Base-by-base conservation (phyloP, 2,888 invertebrate genomes). In the Megastigmus dorsalis region DNA sequence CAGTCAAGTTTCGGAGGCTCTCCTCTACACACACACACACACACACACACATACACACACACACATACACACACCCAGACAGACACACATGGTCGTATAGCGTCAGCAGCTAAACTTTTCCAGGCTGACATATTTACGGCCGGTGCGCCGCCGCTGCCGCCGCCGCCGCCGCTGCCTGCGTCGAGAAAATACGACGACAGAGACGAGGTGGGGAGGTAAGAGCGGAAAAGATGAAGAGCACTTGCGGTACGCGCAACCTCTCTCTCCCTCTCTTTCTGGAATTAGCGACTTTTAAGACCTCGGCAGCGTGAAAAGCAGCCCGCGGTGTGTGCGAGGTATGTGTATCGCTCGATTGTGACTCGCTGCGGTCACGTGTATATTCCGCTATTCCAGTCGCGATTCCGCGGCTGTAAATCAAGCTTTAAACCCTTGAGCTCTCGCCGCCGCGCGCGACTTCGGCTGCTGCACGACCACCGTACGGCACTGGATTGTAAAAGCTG, bases 91-190 rank as follows among this genome's bases (percentile, higher is more conserved):
- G n/a, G n/a, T 10, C 20, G 30, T 15, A 9, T 23, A 13, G 23
- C 5, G 38, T 2, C 30, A 3, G n/a, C 10, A 26, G 41, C 33
- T 18, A 10, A 43, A 62, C 60, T 68, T 73, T 62, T 68, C 38
- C 45, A n/a, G n/a, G 15, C 43, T 65, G 69, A 69, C 63, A 63
- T 74, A 69, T 74, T 69, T 74, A 74, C 52, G 63, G 57, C 13
- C 52, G 26, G 36, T 13, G 30, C 28, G 10, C 6, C 26, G 7
- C 43, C 4, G 18, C 10, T 4, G 10, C 6, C 41, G 18, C 3
- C 36, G n/a, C n/a, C n/a, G n/a, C n/a, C n/a, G n/a, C n/a, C 26
- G 7, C 43, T 10, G 18, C 10, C 10, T 20, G n/a, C 41, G 18
- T 7, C 36, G n/a, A 10, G 45, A 15, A 50, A 43, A 28, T 50